Conservation (phyloP, 2,113 vertebrate genomes). For the Mystacornis crossleyi region DNA sequence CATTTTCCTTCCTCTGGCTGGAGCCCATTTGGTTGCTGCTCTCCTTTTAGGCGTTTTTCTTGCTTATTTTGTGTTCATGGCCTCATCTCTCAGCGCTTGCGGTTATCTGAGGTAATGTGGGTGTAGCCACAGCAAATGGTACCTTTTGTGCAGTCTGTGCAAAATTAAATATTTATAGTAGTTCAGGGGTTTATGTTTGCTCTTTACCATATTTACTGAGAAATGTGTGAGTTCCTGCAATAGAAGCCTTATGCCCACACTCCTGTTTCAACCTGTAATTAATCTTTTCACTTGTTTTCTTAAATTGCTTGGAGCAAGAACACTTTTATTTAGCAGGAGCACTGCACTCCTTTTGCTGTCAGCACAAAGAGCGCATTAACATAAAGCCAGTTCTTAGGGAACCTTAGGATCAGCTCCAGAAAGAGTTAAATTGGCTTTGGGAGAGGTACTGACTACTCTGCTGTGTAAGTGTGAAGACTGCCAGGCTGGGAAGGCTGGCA, state of each 20-base stretch:
- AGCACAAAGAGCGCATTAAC: not conserved
- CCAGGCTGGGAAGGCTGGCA: not conserved
- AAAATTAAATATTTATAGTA: conserved; percentile 2
- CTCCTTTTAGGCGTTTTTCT: not conserved
- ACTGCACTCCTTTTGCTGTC: not conserved
- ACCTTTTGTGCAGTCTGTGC: not conserved
- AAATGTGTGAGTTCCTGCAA: not conserved
- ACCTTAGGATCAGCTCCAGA: not conserved
- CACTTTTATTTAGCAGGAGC: not conserved
- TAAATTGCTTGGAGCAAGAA: not conserved
- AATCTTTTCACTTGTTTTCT: not conserved
- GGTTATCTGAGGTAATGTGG: not conserved
- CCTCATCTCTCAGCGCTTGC: not conserved
- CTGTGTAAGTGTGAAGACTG: not conserved
- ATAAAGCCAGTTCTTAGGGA: not conserved
- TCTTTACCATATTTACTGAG: conserved; percentile 6
- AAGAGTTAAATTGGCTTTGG: not conserved
- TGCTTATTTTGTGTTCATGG: not conserved
- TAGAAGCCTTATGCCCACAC: not conserved
- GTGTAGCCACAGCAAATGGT: not conserved
- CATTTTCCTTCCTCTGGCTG: conserved; percentile 8
- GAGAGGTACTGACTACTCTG: not conserved
- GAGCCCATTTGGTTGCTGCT: not conserved
- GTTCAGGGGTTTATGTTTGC: not conserved
- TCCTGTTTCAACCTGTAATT: not conserved